Conservation (phyloP, 2,113 vertebrate genomes). For the Passerina amoena region DNA sequence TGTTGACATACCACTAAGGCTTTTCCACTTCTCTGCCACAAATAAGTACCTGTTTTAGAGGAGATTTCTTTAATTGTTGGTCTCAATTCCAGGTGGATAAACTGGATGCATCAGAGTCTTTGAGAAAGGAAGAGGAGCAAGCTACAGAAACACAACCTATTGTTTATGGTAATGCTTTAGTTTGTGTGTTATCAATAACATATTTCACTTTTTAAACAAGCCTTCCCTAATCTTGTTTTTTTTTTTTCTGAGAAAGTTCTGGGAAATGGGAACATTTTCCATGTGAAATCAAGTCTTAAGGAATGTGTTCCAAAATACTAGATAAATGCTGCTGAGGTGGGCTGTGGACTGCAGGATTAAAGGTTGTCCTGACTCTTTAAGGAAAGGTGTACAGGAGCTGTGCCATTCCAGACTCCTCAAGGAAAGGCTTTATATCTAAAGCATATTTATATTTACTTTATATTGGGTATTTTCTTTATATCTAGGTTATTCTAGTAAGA, state of each 20-base stretch:
- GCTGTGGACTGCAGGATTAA: not conserved
- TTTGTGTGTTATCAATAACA: not conserved
- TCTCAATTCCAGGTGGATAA: slow-evolving; percentile 91
- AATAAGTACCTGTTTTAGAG: slow-evolving; percentile 13
- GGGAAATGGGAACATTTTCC: not conserved
- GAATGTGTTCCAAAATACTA: not conserved
- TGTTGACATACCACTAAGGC: slow-evolving; percentile 79
- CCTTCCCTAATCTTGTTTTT: not conserved
- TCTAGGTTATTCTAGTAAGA: not conserved
- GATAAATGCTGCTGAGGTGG: not conserved
- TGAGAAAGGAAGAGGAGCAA: slow-evolving; percentile 99
- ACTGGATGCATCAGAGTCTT: slow-evolving; percentile 94
- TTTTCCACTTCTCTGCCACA: slow-evolving; percentile 85
- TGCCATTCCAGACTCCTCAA: no score
- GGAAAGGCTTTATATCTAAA: not conserved
- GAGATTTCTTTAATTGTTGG: slow-evolving; percentile 52
- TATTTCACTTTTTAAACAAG: not conserved
- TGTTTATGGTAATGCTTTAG: slow-evolving; percentile 88
- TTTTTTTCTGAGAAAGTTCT: not conserved
- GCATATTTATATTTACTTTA: not conserved
- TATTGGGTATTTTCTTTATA: not conserved
- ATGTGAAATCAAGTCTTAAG: not conserved
- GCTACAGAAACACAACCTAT: slow-evolving; percentile 98
- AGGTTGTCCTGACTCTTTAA: not conserved
- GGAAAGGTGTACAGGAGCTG: not conserved